Conservation (phyloP, 1,140 invertebrate genomes). For the Cataglyphis hispanica region DNA sequence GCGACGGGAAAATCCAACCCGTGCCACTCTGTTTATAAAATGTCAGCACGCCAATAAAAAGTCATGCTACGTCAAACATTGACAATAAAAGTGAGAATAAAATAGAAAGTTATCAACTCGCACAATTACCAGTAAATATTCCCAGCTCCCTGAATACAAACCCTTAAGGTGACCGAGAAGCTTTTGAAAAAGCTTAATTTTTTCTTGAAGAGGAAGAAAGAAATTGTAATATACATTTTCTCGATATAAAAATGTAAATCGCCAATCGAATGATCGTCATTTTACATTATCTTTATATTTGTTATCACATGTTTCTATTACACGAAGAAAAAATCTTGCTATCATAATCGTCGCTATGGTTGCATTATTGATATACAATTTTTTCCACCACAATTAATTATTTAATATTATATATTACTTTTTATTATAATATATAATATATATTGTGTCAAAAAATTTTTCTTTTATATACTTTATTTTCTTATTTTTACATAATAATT, state of each 20-base stretch:
- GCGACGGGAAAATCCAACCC: slow-evolving; percentile 54
- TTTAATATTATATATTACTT: neutral
- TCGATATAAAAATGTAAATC: neutral
- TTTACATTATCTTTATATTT: neutral
- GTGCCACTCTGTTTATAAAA: slow-evolving; percentile 83
- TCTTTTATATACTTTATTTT: neutral
- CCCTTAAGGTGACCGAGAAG: neutral
- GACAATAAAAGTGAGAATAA: neutral
- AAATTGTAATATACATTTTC: slow-evolving; percentile 4
- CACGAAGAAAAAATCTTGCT: neutral
- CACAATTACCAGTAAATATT: neutral
- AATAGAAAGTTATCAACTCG: slow-evolving; percentile 48
- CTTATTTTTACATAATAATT: neutral
- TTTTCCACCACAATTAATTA: neutral
- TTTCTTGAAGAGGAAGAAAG: slow-evolving; percentile 20
- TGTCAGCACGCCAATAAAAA: slow-evolving; percentile 87
- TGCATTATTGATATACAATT: neutral
- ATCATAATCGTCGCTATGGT: neutral
- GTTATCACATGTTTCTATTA: neutral
- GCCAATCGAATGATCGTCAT: neutral
- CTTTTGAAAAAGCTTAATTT: slow-evolving; percentile 28
- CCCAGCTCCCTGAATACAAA: slow-evolving; percentile 3
- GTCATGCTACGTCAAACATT: slow-evolving; percentile 84
- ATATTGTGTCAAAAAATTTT: neutral
- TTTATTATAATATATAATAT: neutral